phyloP scores from a whole-genome alignment of 2,888 invertebrate species.

The Zeuzera pyrina region DNA sequence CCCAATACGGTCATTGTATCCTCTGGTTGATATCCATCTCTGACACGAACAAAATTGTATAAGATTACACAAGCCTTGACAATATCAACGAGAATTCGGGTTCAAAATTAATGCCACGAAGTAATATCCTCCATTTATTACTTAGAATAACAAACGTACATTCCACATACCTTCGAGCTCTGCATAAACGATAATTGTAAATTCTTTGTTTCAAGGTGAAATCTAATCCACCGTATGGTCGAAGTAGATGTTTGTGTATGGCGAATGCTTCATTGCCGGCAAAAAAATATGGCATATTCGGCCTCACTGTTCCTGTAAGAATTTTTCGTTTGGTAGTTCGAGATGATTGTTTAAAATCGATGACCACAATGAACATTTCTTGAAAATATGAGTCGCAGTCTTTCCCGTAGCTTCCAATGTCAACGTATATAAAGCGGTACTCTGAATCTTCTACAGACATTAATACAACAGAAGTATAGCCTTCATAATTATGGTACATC shows the following conservation, averaged over 20 bases:
- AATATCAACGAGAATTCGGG: constrained; percentile 2
- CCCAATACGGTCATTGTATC: constrained; percentile 1
- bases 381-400: not conserved
- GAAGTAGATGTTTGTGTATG: not conserved
- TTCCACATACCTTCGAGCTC: constrained; percentile 13
- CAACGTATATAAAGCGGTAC: not conserved
- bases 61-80: constrained; percentile 2
- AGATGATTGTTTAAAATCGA: not conserved
- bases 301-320: not conserved
- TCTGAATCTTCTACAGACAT: constrained; percentile 1
- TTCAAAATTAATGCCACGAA: not conserved
- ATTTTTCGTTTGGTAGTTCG: not conserved
- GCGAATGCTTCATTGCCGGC: constrained; percentile 1
- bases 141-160: constrained; percentile 4
- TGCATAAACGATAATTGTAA: constrained; percentile 16
- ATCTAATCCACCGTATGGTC: not conserved
- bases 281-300: not conserved
- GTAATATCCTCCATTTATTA: constrained; percentile 2
- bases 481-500: constrained; percentile 1
- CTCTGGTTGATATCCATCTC: constrained; percentile 4
- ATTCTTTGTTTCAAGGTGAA: constrained; percentile 1
- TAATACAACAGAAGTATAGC: constrained; percentile 1
- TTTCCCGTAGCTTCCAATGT: constrained; percentile 4
- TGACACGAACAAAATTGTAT: constrained; percentile 4
- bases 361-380: too few species aligned